Evolutionary conservation across 2,113 vertebrate species (phyloP), one percentile per base, ranked within the genome.

Genomic region (Spea multiplicata): DNA sequence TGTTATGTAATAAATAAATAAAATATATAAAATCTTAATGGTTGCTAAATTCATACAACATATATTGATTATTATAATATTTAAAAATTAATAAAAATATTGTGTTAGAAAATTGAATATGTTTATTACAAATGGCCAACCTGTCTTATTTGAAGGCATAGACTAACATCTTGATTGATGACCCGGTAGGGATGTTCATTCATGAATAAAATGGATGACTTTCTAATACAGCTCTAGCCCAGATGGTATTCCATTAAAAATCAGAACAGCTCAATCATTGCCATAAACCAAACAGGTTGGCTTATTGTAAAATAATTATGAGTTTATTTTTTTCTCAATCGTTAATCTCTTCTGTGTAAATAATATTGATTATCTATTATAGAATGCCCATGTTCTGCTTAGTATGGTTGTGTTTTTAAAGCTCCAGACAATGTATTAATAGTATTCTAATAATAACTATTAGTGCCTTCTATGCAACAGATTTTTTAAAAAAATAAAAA

Each of bases 201-300:
- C 57, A 61, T 48, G 30, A 82, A 5, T 55, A 30, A 69, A 30
- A 68, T 10, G 70, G 9, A 30, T 77, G n/a, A 0, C 3, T 5
- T 5, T 14, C 44, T 65, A 55, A 44, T 72, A 5, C 53, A 46
- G 73, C 68, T 47, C 53, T 30, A 48, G 44, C 4, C 30, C 14
- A 72, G 75, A 70, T 47, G 47, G 66, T 13, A 16, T 69, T 53
- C 6, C 71, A n/a, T 62, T 78, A 74, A 65, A 30, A 73, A 10
- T 0, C 66, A 66, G 50, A 1, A 4, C 44, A 13, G 17, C 16
- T 10, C 7, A 74, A 44, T 13, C 57, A 13, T 69, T 79, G 6
- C 78, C 71, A 83, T 30, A 10, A 14, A 8, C 82, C 13, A 46
- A 44, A 61, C 47, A 62, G 71, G 53, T 48, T 6, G 14, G 17